These are phyloP conservation scores for Petrocephalus sullivani DNA, from an alignment of 2,797 vertebrate genomes.

Conservation along the genomic window DNA sequence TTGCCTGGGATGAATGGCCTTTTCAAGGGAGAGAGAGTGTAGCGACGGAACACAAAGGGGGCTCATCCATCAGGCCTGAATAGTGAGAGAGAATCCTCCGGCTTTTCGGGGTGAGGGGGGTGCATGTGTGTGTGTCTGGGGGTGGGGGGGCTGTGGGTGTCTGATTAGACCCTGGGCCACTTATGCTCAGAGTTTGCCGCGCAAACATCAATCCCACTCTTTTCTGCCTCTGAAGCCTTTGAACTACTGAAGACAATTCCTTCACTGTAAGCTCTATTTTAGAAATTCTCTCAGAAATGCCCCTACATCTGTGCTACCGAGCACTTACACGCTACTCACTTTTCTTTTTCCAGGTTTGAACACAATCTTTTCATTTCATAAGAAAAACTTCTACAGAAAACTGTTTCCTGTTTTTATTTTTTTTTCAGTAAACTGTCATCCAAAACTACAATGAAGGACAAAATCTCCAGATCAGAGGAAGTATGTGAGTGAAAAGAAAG, in stretches of 20 bases:
- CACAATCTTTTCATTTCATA: slow-evolving; percentile 19
- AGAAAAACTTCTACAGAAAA: background rate
- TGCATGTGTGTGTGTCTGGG: slow-evolving; percentile 14
- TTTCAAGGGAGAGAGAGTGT: slow-evolving; percentile 32
- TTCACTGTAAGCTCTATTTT: slow-evolving; percentile 41
- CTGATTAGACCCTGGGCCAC: slow-evolving; percentile 33
- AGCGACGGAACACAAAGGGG: slow-evolving; percentile 32
- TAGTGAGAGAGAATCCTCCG: slow-evolving; percentile 31
- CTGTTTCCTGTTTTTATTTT: background rate
- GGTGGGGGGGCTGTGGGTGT: slow-evolving; percentile 12
- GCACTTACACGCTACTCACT: slow-evolving; percentile 26
- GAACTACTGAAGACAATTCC: slow-evolving; percentile 38
- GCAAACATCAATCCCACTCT: slow-evolving; percentile 40
- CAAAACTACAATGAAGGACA: background rate
- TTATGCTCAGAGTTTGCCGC: slow-evolving; percentile 19
- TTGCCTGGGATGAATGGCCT: slow-evolving; percentile 34
- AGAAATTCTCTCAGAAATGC: slow-evolving; percentile 53
- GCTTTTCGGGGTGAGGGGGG: background rate
- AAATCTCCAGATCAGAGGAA: background rate
- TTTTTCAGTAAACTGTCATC: background rate
- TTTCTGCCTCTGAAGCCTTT: slow-evolving; percentile 49
- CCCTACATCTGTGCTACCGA: slow-evolving; percentile 38
- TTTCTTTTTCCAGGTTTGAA: slow-evolving; percentile 14
- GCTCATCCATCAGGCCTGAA: slow-evolving; percentile 29
- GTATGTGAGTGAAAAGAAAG: background rate